Percentiles rank a stretch among this genome's conserved stretches.
Evolutionary conservation across 2,797 vertebrate genomes (phyloP).

Genomic region (Acrossocheilus wenchowensis): DNA sequence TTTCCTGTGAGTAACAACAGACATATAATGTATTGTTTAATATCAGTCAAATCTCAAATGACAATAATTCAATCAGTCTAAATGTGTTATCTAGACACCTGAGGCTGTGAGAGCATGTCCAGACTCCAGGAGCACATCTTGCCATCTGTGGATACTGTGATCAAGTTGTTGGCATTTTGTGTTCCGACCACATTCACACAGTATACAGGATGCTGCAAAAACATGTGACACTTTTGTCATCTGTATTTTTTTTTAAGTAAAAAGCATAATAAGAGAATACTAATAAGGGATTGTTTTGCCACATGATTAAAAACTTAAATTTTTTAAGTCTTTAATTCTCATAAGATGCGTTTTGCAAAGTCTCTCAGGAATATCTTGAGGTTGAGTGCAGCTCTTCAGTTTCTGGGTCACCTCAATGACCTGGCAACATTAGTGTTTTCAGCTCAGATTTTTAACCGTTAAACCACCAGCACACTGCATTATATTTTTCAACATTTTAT

Average conservation of each 20-base stretch:
- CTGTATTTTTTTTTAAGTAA: not conserved
- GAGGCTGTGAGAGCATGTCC: constrained; percentile 89
- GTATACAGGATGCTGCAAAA: constrained; percentile 84
- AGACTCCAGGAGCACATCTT: constrained; percentile 92
- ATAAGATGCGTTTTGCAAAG: not conserved
- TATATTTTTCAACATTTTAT: not conserved
- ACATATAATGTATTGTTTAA: not conserved
- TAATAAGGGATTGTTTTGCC: not conserved
- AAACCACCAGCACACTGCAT: not conserved
- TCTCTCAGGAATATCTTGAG: constrained; percentile 14
- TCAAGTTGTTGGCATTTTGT: constrained; percentile 89
- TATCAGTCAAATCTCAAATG: not conserved
- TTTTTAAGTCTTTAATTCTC: not conserved
- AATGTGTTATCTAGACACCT: constrained; percentile 74
- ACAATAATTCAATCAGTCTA: not conserved
- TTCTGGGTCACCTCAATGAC: not conserved
- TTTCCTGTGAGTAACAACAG: constrained; percentile 76
- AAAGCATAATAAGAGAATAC: not conserved
- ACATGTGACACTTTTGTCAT: not conserved
- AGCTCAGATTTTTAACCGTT: constrained; percentile 2
- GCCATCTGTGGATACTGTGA: constrained; percentile 88
- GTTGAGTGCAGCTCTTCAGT: not conserved
- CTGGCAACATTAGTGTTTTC: not conserved
- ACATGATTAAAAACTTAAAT: not conserved
- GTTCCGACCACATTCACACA: constrained; percentile 89